Conservation (phyloP, 2,113 vertebrate species). For the Tiliqua scincoides region DNA sequence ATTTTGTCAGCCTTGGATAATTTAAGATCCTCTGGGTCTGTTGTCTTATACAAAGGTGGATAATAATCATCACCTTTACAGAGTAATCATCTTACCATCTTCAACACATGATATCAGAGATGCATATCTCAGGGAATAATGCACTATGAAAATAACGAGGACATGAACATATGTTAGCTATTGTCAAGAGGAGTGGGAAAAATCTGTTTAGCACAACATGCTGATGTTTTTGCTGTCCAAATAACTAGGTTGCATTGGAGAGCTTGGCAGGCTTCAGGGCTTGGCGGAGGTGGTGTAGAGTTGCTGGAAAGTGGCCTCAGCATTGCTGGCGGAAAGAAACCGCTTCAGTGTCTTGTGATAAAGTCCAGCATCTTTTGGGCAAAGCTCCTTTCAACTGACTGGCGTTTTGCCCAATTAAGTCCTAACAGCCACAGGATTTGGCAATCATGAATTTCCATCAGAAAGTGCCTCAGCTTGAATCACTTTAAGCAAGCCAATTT, state of each 20-base stretch:
- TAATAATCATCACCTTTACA: background rate
- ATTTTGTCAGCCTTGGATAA: background rate
- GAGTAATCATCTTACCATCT: background rate
- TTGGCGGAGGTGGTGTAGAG: background rate
- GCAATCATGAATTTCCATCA: background rate
- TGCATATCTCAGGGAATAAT: background rate
- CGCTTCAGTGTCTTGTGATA: background rate
- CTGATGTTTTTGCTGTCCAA: background rate
- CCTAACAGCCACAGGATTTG: background rate
- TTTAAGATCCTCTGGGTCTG: background rate
- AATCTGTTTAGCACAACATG: background rate
- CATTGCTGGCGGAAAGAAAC: background rate
- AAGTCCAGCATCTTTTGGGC: background rate
- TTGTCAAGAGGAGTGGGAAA: background rate
- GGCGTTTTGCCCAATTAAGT: background rate
- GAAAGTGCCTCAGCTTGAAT: constrained; percentile 8
- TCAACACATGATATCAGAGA: background rate
- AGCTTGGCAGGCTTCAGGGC: background rate
- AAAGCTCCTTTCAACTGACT: background rate
- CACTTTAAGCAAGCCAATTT: constrained; percentile 29
- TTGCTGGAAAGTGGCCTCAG: background rate
- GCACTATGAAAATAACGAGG: background rate
- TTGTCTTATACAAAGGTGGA: background rate
- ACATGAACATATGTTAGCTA: background rate
- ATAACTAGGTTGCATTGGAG: background rate